A percentile compares a stretch with the other conserved stretches of the same genome.
Conservation (phyloP, 2,888 invertebrate species). For the Ormyrus thymus region DNA sequence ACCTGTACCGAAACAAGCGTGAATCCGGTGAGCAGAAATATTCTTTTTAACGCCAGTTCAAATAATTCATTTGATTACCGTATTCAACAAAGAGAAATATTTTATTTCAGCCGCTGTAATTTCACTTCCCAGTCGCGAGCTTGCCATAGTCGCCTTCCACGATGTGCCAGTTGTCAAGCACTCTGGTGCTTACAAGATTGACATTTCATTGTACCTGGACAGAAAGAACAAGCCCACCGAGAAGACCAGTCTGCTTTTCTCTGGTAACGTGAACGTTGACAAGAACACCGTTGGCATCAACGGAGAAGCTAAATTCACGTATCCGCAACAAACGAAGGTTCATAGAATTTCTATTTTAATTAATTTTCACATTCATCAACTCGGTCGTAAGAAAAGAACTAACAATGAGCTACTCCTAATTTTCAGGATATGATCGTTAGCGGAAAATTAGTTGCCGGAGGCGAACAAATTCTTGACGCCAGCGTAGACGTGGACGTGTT, state of each 20-base stretch:
- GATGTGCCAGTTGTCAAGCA: slow-evolving; percentile 70
- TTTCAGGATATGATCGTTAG: slow-evolving; percentile 75
- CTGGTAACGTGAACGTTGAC: slow-evolving; percentile 77
- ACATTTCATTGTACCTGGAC: slow-evolving; percentile 82
- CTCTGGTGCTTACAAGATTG: slow-evolving; percentile 80
- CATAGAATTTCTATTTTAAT: not conserved
- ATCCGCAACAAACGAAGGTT: slow-evolving; percentile 81
- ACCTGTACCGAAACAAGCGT: slow-evolving; percentile 80
- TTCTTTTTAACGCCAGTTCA: not conserved
- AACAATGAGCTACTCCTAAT: too few species aligned
- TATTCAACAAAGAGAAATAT: not conserved
- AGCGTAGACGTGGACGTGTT: slow-evolving; percentile 79
- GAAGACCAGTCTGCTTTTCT: slow-evolving; percentile 79
- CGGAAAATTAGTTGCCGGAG: slow-evolving; percentile 74
- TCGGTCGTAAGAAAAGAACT: too few species aligned
- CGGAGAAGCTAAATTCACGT: slow-evolving; percentile 80
- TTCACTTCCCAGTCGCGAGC: slow-evolving; percentile 82
- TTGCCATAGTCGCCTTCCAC: slow-evolving; percentile 78
- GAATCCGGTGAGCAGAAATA: slow-evolving; percentile 77
- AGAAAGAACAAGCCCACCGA: slow-evolving; percentile 83
- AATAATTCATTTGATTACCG: slow-evolving; percentile 1
- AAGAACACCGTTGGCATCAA: slow-evolving; percentile 75
- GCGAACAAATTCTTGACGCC: slow-evolving; percentile 70
- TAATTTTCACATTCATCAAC: slow-evolving; percentile 39
- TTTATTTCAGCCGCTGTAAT: slow-evolving; percentile 77